Evolutionary conservation across 1,140 invertebrate genomes (phyloP).

Genomic region (Cherax quadricarinatus): DNA sequence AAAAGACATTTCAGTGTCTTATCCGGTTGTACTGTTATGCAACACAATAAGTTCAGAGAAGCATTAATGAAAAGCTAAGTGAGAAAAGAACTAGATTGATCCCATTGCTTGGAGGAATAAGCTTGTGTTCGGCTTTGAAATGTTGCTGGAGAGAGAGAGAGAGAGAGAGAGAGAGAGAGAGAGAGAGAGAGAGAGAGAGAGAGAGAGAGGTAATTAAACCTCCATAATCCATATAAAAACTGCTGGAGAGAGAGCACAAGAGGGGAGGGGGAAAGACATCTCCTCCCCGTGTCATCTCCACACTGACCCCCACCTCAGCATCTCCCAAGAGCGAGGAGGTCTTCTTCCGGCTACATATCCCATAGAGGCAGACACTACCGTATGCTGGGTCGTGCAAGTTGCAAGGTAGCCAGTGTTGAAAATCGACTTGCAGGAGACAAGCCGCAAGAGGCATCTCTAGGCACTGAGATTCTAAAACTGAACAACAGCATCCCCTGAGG

Average conservation of each 20-base stretch:
- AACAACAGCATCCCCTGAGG: neutral
- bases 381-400: neutral
- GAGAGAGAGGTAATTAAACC: constrained; percentile 29
- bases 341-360: neutral
- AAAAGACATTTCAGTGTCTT: no score
- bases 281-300: neutral
- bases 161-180: constrained; percentile 4
- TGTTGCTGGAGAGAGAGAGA: neutral
- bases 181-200: neutral
- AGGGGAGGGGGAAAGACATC: neutral
- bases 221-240: constrained; percentile 21
- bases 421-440: neutral
- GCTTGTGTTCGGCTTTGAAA: no score
- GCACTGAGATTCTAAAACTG: constrained; percentile 2
- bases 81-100: no score
- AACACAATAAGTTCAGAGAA: no score
- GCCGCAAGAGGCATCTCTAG: neutral
- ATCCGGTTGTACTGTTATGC: no score
- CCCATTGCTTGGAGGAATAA: no score
- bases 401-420: neutral
- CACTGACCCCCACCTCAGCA: neutral
- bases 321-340: neutral
- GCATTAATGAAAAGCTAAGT: no score
- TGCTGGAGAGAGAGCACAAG: neutral
- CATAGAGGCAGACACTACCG: neutral